phyloP scores from a whole-genome alignment of 2,113 vertebrate genomes.

The Paraplagusia blochii region DNA sequence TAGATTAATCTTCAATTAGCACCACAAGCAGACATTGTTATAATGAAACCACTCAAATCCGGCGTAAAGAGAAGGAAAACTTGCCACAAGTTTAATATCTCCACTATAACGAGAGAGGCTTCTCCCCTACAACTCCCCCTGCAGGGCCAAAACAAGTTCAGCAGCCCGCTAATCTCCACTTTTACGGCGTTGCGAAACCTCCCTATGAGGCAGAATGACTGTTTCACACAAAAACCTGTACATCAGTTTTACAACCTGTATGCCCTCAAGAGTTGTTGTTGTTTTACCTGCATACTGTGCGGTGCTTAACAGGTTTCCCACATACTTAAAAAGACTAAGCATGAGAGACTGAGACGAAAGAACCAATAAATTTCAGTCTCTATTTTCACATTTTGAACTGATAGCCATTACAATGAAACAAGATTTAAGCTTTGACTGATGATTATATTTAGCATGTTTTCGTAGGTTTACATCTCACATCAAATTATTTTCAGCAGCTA shows the following conservation, averaged over 20 bases:
- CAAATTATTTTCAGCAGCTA: too few species aligned
- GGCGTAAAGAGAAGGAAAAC: conserved; percentile 54
- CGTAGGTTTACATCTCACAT: too few species aligned
- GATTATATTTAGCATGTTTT: too few species aligned
- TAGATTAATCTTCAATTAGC: conserved; percentile 79
- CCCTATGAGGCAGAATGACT: conserved; percentile 39
- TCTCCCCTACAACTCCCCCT: conserved; percentile 1
- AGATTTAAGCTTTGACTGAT: too few species aligned
- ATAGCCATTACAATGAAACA: too few species aligned
- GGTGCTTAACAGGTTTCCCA: conserved; percentile 20
- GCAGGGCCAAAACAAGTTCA: conserved; percentile 28
- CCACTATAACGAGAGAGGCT: conserved; percentile 29
- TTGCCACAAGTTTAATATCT: conserved; percentile 40
- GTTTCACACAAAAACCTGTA: conserved; percentile 40
- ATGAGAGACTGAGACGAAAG: conserved; percentile 15
- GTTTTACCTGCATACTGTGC: conserved; percentile 39
- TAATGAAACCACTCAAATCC: conserved; percentile 51
- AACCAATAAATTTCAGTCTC: too few species aligned
- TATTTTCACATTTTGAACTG: too few species aligned
- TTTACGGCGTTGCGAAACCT: conserved; percentile 25
- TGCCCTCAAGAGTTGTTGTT: conserved; percentile 42
- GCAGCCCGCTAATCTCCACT: conserved; percentile 45
- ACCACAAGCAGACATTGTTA: conserved; percentile 65
- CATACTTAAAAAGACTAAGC: conserved; percentile 10
- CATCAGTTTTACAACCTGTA: conserved; percentile 41